A percentile compares a stretch with the other conserved stretches of the same genome.
These are phyloP conservation scores for Umimayanthus chanpuru DNA, from an alignment of 92 coral and sea anemone species.

Conservation along the genomic window DNA sequence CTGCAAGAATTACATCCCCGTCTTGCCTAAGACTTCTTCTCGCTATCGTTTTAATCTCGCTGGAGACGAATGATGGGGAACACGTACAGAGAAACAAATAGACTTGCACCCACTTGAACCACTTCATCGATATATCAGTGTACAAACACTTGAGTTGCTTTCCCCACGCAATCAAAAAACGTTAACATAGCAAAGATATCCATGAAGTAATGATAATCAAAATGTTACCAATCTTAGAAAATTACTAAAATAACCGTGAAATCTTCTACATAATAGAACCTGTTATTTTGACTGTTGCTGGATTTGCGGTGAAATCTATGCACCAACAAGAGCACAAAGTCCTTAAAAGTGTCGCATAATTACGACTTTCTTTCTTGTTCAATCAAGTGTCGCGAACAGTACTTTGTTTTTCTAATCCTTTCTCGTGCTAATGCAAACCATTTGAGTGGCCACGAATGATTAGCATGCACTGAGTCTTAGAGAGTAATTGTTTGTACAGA, in stretches of 20 bases:
- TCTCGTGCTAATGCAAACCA: slow-evolving; percentile 5
- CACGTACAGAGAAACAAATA: neutral
- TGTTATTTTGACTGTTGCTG: neutral
- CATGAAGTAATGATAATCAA: neutral
- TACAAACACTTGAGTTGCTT: neutral
- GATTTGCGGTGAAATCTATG: neutral
- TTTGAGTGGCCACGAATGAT: neutral
- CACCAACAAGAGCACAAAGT: neutral
- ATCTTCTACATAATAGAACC: too few species aligned
- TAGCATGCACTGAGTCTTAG: neutral
- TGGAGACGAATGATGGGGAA: neutral
- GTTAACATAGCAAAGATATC: neutral
- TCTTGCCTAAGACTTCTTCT: slow-evolving; percentile 53
- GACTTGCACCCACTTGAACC: slow-evolving; percentile 4
- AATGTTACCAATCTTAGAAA: neutral
- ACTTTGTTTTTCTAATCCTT: slow-evolving; percentile 3
- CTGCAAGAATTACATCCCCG: slow-evolving; percentile 69
- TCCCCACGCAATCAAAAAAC: neutral
- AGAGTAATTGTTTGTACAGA: neutral
- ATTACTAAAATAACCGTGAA: too few species aligned
- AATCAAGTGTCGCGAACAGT: slow-evolving; percentile 1
- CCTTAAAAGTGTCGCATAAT: neutral
- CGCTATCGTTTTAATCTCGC: neutral
- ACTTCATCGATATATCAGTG: neutral
- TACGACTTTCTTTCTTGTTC: neutral